Percentiles rank a stretch among this genome's conserved stretches.
Conservation (phyloP, 2,888 invertebrate genomes). For the Temnothorax unifasciatus region DNA sequence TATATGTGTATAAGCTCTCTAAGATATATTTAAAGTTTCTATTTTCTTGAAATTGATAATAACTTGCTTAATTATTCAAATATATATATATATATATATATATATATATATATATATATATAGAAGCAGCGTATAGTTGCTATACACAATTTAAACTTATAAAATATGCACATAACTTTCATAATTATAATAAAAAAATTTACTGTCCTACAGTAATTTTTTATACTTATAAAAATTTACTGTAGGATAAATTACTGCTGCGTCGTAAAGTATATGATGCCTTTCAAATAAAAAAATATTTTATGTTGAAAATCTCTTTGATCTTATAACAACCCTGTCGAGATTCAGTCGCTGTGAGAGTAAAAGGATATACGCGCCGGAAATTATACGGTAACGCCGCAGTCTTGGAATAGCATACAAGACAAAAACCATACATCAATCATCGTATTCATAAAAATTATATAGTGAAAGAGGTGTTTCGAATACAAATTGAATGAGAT, state of each 20-base stretch:
- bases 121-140: background rate
- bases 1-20: background rate
- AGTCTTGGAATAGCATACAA: background rate
- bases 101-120: background rate
- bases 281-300: background rate
- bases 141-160: conserved; percentile 3
- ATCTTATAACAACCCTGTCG: conserved; percentile 18
- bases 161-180: background rate
- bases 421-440: background rate
- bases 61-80: background rate
- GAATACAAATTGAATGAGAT: background rate
- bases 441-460: conserved; percentile 15
- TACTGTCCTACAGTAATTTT: background rate
- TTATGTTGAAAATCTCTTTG: background rate
- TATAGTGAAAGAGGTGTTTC: background rate
- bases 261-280: background rate
- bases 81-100: background rate
- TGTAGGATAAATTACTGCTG: background rate
- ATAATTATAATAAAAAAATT: background rate
- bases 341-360: background rate
- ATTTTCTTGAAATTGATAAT: background rate
- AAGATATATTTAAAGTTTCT: background rate
- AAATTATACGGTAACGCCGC: conserved; percentile 33
- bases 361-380: conserved; percentile 22
- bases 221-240: too few relatives aligned